Base-by-base conservation (phyloP, 2,888 invertebrate genomes). In the Athripsodes cinereus region DNA sequence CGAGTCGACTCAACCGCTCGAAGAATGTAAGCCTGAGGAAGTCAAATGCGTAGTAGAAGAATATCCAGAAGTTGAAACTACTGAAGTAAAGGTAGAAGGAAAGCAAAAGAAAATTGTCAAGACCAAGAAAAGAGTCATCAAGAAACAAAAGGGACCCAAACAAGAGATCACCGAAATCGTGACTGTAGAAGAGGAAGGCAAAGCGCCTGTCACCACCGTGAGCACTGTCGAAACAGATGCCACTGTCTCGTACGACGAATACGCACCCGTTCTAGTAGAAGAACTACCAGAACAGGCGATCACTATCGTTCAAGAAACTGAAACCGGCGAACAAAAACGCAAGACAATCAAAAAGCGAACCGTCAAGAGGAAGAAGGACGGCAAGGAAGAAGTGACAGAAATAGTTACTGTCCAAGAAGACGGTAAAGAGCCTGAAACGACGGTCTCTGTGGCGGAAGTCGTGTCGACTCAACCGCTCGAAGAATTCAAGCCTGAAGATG, bases 181-280 rank as follows among this genome's bases (percentile, higher is more conserved):
- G n/a, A 72, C 69, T 1, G 68, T 73, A 40, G 74, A 75, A 44
- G 74, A 72, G 66, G 65, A 73, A 69, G 69, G 78, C 64, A 66
- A 75, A 66, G 68, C 72, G 54, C 64, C 73, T 3, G 71, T 76
- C 62, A 69, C 26, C 67, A 66, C 26, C 57, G 2, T 57, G 5
- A 26, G 26, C 26, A 26, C 26, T 26, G 26, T 26, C 26, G 26
- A 26, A 26, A 26, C 26, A 26, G 26, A 26, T 3, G 26, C 26
- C 26, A 26, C 26, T 6, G 26, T 26, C 3, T 26, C 26, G 5
- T 26, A 6, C 26, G 26, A 26, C 26, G 26, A 26, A 26, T 26
- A 26, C 10, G 26, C 26, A 26, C 26, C 26, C 5, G 26, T 26
- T 3, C 5, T 26, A 6, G 26, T 26, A 10, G 26, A 26, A 26